Percentiles rank a stretch among this genome's conserved stretches.
Conservation (phyloP, 2,797 vertebrate genomes). For the Heliangelus exortis region DNA sequence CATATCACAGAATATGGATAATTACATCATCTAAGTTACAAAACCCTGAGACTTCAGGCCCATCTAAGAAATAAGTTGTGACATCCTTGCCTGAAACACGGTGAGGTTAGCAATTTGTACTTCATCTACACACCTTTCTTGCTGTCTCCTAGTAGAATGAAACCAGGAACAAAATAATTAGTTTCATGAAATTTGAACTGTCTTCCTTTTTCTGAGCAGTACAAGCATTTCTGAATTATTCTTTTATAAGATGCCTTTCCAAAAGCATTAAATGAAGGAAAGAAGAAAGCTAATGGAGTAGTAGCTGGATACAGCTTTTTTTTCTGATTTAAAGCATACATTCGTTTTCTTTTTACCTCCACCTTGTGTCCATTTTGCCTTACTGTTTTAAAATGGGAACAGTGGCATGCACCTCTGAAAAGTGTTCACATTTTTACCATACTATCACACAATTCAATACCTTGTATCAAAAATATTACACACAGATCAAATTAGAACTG, state of each 20-base stretch:
- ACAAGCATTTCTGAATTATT: background rate
- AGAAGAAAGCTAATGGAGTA: background rate
- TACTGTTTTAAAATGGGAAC: background rate
- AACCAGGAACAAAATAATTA: background rate
- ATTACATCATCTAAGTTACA: background rate
- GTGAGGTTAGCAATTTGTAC: background rate
- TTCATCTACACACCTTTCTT: background rate
- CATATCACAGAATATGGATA: background rate
- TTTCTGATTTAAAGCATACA: background rate
- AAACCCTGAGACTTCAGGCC: background rate
- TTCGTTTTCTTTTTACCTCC: conserved; percentile 17
- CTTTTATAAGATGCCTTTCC: background rate
- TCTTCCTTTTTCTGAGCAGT: background rate
- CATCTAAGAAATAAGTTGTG: background rate
- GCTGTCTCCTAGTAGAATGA: background rate
- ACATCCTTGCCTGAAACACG: background rate
- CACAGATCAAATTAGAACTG: conserved; percentile 54
- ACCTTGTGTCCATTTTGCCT: background rate
- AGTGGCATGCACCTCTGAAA: background rate
- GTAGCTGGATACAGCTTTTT: background rate
- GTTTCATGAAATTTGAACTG: conserved; percentile 2
- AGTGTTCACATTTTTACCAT: conserved; percentile 13
- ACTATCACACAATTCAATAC: background rate
- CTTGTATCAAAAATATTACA: background rate
- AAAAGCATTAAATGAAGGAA: conserved; percentile 34